phyloP scores from a whole-genome alignment of 2,888 invertebrate genomes.

The Encarsia formosa region DNA sequence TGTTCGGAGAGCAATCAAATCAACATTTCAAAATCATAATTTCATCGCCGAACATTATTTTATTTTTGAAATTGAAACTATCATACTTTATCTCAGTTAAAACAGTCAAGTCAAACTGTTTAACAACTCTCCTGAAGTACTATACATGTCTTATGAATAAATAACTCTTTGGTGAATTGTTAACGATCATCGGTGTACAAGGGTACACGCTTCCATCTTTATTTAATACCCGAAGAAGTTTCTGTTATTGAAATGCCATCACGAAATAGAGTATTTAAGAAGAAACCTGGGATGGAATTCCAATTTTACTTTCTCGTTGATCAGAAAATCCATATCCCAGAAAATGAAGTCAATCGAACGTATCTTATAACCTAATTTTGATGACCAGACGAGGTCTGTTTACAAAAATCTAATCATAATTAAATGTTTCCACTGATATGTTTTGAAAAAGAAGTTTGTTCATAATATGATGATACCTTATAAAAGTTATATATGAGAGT shows the following conservation, averaged over 20 bases:
- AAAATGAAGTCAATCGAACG: background rate
- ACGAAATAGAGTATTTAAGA: constrained; percentile 41
- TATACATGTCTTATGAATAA: background rate
- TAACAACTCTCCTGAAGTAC: too few relatives aligned
- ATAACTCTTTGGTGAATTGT: background rate
- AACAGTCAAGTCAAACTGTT: too few relatives aligned
- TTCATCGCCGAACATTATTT: too few relatives aligned
- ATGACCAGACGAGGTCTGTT: background rate
- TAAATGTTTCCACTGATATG: too few relatives aligned
- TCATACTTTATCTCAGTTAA: background rate
- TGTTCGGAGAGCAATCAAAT: too few relatives aligned
- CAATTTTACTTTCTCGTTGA: constrained; percentile 43
- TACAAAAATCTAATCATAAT: too few relatives aligned
- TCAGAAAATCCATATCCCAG: constrained; percentile 19
- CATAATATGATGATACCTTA: background rate
- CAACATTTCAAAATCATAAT: too few relatives aligned
- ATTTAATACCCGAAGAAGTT: constrained; percentile 22
- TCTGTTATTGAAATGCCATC: constrained; percentile 49
- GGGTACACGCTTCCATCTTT: background rate
- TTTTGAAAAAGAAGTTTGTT: background rate
- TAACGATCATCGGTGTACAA: background rate
- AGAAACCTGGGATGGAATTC: constrained; percentile 40
- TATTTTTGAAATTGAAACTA: background rate
- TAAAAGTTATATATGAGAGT: background rate
- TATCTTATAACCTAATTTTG: background rate